A percentile compares a stretch with the other conserved stretches of the same genome.
Conservation (phyloP, 2,888 invertebrate species). For the Melanostoma mellinum region DNA sequence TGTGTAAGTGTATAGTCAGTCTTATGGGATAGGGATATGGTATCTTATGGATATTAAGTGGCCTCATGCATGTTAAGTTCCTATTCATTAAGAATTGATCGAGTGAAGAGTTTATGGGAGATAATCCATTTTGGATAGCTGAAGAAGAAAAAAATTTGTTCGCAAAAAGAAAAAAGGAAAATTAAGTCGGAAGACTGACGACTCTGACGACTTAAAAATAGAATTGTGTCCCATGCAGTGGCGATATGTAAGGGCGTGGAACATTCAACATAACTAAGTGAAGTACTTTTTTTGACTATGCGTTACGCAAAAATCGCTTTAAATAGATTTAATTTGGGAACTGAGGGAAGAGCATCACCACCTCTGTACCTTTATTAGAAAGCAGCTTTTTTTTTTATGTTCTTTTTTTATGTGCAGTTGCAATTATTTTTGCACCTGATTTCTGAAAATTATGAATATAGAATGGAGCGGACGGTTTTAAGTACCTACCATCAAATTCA, state of each 20-base stretch:
- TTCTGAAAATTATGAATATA: slow-evolving; percentile 68
- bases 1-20: slow-evolving; percentile 33
- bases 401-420: neutral
- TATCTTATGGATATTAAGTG: slow-evolving; percentile 67
- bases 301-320: slow-evolving; percentile 21
- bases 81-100: slow-evolving; percentile 61
- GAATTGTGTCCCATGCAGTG: slow-evolving; percentile 33
- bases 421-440: slow-evolving; percentile 61
- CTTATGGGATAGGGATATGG: slow-evolving; percentile 44
- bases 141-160: neutral
- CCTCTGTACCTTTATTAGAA: too few relatives aligned
- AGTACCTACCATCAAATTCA: too few relatives aligned
- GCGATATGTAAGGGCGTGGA: slow-evolving; percentile 45
- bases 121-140: slow-evolving; percentile 55
- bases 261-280: slow-evolving; percentile 4
- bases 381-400: neutral
- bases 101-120: slow-evolving; percentile 44
- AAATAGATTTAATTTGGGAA: slow-evolving; percentile 60
- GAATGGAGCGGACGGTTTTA: neutral
- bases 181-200: slow-evolving; percentile 9
- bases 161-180: neutral
- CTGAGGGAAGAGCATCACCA: slow-evolving; percentile 31
- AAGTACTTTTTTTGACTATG: slow-evolving; percentile 28
- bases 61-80: slow-evolving; percentile 60
- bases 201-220: slow-evolving; percentile 43